A percentile compares a stretch with the other conserved stretches of the same genome.
Evolutionary conservation across 1,140 invertebrate species (phyloP).

Genomic region (Cheumatopsyche charites): DNA sequence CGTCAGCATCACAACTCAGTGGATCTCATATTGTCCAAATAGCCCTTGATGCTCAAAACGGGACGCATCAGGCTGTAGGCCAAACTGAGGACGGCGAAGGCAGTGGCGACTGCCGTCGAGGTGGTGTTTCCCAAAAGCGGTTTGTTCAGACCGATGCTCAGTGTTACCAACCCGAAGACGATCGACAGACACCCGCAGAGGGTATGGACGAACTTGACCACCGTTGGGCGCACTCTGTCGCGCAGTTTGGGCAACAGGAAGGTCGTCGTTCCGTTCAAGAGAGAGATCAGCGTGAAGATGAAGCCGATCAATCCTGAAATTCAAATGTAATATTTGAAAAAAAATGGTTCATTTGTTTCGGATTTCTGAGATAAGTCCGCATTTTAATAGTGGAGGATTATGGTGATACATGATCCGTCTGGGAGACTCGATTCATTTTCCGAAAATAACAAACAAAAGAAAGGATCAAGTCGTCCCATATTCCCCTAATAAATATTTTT

Average conservation of each 20-base stretch:
- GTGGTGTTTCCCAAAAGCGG: not conserved
- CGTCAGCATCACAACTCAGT: not conserved
- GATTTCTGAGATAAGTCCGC: too few relatives aligned
- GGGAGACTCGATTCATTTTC: too few relatives aligned
- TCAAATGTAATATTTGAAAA: not conserved
- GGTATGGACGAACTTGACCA: not conserved
- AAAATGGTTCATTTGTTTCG: too few relatives aligned
- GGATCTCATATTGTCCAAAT: constrained; percentile 3
- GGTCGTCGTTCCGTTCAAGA: constrained; percentile 1
- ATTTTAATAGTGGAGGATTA: too few relatives aligned
- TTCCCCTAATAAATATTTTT: too few relatives aligned
- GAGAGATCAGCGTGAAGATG: constrained; percentile 10
- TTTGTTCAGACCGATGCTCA: constrained; percentile 13
- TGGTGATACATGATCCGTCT: too few relatives aligned
- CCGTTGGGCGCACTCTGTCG: constrained; percentile 6
- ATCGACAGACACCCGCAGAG: not conserved
- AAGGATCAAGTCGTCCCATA: too few relatives aligned
- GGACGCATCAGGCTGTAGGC: not conserved
- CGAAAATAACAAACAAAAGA: too few relatives aligned
- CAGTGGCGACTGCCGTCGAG: not conserved
- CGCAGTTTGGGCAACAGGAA: constrained; percentile 7
- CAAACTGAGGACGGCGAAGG: not conserved
- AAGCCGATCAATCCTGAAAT: constrained; percentile 25
- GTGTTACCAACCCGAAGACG: constrained; percentile 4
- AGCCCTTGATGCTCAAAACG: not conserved